phyloP scores from a whole-genome alignment of 1,140 invertebrate species.

The Nilaparvata lugens region DNA sequence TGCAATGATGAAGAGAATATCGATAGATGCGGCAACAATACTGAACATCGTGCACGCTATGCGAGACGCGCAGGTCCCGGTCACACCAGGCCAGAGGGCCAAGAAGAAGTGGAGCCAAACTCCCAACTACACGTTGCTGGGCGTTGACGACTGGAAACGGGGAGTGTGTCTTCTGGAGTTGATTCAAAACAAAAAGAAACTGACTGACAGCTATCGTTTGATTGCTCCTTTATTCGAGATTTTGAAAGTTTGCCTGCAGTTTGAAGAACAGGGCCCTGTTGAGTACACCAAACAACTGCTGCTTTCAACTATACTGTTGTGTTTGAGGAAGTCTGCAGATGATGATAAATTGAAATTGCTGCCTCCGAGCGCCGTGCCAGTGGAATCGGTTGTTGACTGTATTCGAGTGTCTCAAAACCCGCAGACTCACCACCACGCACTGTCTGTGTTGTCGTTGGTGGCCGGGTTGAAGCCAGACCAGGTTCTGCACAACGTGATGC shows the following conservation, averaged over 20 bases:
- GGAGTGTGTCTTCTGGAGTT: conserved; percentile 73
- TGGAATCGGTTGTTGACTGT: conserved; percentile 77
- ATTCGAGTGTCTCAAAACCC: conserved; percentile 83
- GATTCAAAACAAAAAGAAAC: conserved; percentile 71
- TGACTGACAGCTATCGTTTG: conserved; percentile 52
- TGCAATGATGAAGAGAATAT: conserved; percentile 58
- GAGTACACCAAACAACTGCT: conserved; percentile 86
- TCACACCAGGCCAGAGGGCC: too few relatives aligned
- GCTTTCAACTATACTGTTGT: conserved; percentile 64
- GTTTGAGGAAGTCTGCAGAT: conserved; percentile 47
- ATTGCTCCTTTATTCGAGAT: conserved; percentile 68
- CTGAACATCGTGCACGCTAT: conserved; percentile 48
- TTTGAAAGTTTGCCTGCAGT: conserved; percentile 65
- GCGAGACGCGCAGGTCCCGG: conserved; percentile 24
- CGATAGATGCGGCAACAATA: conserved; percentile 52
- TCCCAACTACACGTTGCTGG: conserved; percentile 34
- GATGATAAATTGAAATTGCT: conserved; percentile 39
- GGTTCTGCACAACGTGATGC: conserved; percentile 85
- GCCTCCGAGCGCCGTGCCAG: conserved; percentile 54
- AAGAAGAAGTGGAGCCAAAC: too few relatives aligned
- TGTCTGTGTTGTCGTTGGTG: conserved; percentile 67
- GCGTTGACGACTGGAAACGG: conserved; percentile 60
- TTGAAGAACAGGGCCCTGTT: conserved; percentile 72
- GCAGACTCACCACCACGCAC: conserved; percentile 86
- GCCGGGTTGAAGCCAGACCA: conserved; percentile 65